Evolutionary conservation across 2,888 invertebrate genomes (phyloP), one percentile per base, ranked within the genome.

Genomic region (Leptogaster cylindrica): DNA sequence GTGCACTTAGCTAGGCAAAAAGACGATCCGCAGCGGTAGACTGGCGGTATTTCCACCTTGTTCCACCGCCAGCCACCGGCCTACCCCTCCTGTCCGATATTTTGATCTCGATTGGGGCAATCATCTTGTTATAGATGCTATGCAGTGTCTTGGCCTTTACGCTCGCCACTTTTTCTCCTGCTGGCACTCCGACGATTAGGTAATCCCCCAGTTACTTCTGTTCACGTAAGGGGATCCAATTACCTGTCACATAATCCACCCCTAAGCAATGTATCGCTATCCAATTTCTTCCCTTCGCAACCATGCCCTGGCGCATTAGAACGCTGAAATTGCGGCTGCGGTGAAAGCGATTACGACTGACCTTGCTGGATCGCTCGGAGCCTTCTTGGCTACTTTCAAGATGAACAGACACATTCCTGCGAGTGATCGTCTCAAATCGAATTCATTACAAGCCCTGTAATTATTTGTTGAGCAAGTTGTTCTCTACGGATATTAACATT

Each of bases 91-190:
- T 5, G n/a, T 16, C 27, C 28, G 44, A 61, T 61, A 61, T 61
- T 61, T 61, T 61, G 61, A 61, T 61, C 61, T 61, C 61, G 61
- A 61, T 61, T 61, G 44, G 44, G 28, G 44, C 44, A 61, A 44
- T 61, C 20, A 23, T 44, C 61, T 27, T 44, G 41, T 36, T 25
- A 50, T 8, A 52, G 51, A 31, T 25, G 41, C 18, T 44, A 61
- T 61, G 41, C 28, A 10, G 27, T n/a, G 20, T 2, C 7, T 25
- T 41, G 61, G 61, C 61, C 44, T 61, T 61, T 61, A 18, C 25
- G 44, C 44, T 61, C 27, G 10, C 20, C 18, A 36, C 44, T 44
- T 44, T 18, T 41, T 61, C 10, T 27, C 14, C 7, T 39, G 44
- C 18, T 16, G 8, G 16, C 14, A 44, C 36, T 28, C 10, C 28